These are phyloP conservation scores for Hypolimnas misippus DNA, from an alignment of 2,888 invertebrate species.

Conservation along the genomic window DNA sequence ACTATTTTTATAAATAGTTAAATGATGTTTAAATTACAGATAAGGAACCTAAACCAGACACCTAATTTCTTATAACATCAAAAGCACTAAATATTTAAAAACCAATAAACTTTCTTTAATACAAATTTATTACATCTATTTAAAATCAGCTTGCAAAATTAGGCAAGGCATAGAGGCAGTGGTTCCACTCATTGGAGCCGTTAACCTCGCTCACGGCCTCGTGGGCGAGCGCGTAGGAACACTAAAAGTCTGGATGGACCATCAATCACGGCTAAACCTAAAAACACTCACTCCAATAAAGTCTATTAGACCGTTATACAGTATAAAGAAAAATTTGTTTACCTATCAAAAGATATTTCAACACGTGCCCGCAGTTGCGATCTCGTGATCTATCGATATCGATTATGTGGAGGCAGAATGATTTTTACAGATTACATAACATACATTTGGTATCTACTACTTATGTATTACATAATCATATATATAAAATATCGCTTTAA, in stretches of 20 bases:
- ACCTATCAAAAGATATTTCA: slow-evolving; percentile 10
- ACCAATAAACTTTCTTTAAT: background rate
- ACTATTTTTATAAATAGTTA: no score
- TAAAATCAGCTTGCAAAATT: slow-evolving; percentile 10
- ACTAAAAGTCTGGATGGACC: slow-evolving; percentile 55
- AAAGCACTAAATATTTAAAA: background rate
- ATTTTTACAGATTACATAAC: no score
- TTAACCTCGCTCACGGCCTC: slow-evolving; percentile 51
- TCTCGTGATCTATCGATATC: background rate
- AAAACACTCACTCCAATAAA: slow-evolving; percentile 42
- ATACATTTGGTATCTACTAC: no score
- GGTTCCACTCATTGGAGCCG: slow-evolving; percentile 39
- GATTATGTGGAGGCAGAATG: no score
- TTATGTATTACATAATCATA: no score
- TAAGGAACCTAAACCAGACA: no score
- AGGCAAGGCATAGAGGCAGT: slow-evolving; percentile 21
- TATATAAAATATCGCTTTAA: no score
- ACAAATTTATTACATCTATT: background rate
- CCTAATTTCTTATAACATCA: background rate
- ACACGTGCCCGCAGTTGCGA: background rate
- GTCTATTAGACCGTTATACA: slow-evolving; percentile 1
- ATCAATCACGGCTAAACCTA: slow-evolving; percentile 52
- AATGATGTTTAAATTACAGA: no score
- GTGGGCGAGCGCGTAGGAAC: slow-evolving; percentile 64
- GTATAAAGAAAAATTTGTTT: slow-evolving; percentile 15